A percentile compares a stretch with the other conserved stretches of the same genome.
Evolutionary conservation across 2,888 invertebrate species (phyloP).

Genomic region (Thymelicus sylvestris): DNA sequence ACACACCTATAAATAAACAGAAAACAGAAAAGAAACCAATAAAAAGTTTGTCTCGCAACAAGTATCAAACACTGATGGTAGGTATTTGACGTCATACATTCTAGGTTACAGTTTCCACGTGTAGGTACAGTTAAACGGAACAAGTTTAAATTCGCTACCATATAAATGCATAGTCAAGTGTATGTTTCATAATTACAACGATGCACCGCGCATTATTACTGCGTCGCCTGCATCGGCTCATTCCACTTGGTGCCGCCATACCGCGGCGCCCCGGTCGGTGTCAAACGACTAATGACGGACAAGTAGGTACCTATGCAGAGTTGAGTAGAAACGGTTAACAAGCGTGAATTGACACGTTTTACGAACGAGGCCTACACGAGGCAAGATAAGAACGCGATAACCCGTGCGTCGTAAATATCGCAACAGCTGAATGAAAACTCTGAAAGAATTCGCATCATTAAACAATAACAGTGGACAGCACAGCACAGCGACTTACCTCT

Average conservation of each 20-base stretch:
- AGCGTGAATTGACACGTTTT: slow-evolving; percentile 24
- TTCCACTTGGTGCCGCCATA: slow-evolving; percentile 25
- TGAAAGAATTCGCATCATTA: slow-evolving; percentile 50
- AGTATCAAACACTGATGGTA: slow-evolving; percentile 19
- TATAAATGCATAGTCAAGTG: slow-evolving; percentile 18
- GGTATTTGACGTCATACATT: slow-evolving; percentile 8
- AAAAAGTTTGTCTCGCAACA: slow-evolving; percentile 1
- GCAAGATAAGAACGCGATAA: slow-evolving; percentile 56
- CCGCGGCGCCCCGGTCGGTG: neutral
- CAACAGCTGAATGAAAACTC: slow-evolving; percentile 50
- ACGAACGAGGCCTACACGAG: slow-evolving; percentile 44
- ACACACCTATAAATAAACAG: too few species aligned
- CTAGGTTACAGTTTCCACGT: slow-evolving; percentile 24
- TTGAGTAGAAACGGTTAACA: slow-evolving; percentile 27
- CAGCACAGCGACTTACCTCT: slow-evolving; percentile 74
- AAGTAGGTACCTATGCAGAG: slow-evolving; percentile 7
- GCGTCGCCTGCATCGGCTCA: slow-evolving; percentile 19
- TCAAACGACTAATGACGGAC: slow-evolving; percentile 11
- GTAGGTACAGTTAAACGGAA: slow-evolving; percentile 21
- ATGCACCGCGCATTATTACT: slow-evolving; percentile 23
- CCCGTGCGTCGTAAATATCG: slow-evolving; percentile 49
- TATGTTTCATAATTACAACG: slow-evolving; percentile 9
- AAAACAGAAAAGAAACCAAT: too few species aligned
- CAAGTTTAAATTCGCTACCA: slow-evolving; percentile 11
- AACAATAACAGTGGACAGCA: slow-evolving; percentile 41